Evolutionary conservation across 2,888 invertebrate species (phyloP), one percentile per base, ranked within the genome.

Genomic region (Cetonia aurata): DNA sequence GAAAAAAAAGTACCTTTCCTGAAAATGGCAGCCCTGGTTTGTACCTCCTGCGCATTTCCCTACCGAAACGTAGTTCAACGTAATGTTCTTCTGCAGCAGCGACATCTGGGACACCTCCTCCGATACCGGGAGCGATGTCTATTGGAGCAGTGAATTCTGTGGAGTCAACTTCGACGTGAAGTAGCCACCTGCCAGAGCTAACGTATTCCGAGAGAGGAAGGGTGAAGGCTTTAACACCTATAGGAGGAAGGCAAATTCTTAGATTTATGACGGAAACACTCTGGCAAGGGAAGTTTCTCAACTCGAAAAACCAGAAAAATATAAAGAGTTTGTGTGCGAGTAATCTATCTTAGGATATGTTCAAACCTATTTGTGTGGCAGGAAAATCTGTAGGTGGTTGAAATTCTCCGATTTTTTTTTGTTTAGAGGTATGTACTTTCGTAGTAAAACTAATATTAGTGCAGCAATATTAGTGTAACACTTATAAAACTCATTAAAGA

Each of bases 1-100:
- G 13, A 2, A 25, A 53, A 25, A 0, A 33, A 4, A 6, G 85
- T 77, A 90, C 90, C 84, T 90, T 87, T 76, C 91, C 91, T 69
- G 89, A 87, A 80, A 90, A 90, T 6, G 90, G 90, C 67, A 91
- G 81, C 44, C 90, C 90, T 41, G 90, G 90, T 75, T 91, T 91
- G 82, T 90, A 91, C 52, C 90, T 83, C 56, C 90, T 81, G 52
- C 90, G 81, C 89, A 90, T 90, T 78, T 89, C 90, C 67, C 87
- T 88, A 59, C 90, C 89, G 69, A 91, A 91, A 60, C 90, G 83
- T 69, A 91, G 83, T 76, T 90, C 90, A 10, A 90, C 90, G 75
- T 89, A 90, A 77, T 91, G 91, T 75, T 90, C 90, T 74, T 91
- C 90, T 6, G 89, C 90, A 1, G 89, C 90, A 0, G 90, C 88